Evolutionary conservation across 2,797 vertebrate species (phyloP), one percentile per base, ranked within the genome.

Genomic region (Acridotheres tristis): DNA sequence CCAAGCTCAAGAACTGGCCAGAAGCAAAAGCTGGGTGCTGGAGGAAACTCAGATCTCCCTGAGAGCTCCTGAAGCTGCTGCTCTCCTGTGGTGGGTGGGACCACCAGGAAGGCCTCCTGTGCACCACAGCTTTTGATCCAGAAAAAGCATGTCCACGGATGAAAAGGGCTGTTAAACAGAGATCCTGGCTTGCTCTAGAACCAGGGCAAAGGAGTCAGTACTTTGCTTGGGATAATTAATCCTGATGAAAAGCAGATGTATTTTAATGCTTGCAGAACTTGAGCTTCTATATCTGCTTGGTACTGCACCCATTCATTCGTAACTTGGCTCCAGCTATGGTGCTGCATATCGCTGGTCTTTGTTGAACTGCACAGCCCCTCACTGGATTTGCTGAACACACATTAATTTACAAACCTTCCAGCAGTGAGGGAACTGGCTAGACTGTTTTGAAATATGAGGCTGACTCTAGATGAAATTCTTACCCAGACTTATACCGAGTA

Each of bases 401-500:
- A 1, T 40, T 34, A 50, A 34, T 36, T 66, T 61, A 25, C 30
- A 81, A 87, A 61, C 34, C 32, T 88, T 71, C 15, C 67, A 36
- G 53, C 3, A 2, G 43, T 48, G 47, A 65, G 54, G 51, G 53
- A 72, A 54, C 51, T 32, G 34, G 8, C 16, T 65, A 65, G 45
- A 55, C 32, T 16, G 1, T 81, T 89, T 45, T 73, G 48, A 92
- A 90, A n/a, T 65, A 57, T 1, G 5, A 69, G 50, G 27, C 40
- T 38, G 53, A 66, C 19, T 83, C 9, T 19, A 48, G 59, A 34
- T 80, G 2, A 55, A 69, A n/a, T 82, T 85, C 51, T 65, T 59
- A 48, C 13, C 27, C 42, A 47, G 32, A 66, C 14, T 69, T 73
- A 45, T 5, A 58, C 13, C 0, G 0, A 40, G 38, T 6, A 29